Percentiles rank a stretch among this genome's conserved stretches.
phyloP scores from a whole-genome alignment of 2,113 vertebrate species.

The Xiphophorus maculatus region DNA sequence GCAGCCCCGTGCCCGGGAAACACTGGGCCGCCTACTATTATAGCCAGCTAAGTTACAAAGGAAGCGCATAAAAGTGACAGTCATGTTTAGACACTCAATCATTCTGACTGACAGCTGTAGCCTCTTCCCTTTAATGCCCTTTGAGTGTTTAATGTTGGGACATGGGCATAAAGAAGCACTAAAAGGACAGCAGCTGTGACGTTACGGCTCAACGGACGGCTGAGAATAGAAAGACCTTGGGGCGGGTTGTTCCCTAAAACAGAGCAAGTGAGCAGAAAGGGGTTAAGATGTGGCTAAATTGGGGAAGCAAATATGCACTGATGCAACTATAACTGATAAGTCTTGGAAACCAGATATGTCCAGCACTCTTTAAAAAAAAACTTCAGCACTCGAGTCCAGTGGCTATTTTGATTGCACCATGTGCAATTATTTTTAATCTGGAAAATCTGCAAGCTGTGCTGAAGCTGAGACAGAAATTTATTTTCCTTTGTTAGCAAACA shows the following conservation, averaged over 20 bases:
- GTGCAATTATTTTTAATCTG: conserved; percentile 23
- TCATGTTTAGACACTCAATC: conserved; percentile 30
- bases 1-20: conserved; percentile 6
- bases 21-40: conserved; percentile 7
- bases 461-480: not conserved
- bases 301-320: conserved; percentile 20
- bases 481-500: conserved; percentile 14
- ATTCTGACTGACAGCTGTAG: conserved; percentile 72
- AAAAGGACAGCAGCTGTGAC: conserved; percentile 70
- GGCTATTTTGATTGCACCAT: conserved; percentile 6
- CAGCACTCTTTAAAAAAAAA: conserved; percentile 8
- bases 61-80: conserved; percentile 43
- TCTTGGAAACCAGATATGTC: conserved; percentile 28
- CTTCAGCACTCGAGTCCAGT: conserved; percentile 18
- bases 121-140: conserved; percentile 52
- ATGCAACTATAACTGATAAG: conserved; percentile 40
- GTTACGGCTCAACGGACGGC: conserved; percentile 57
- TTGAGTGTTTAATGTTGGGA: conserved; percentile 65
- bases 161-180: conserved; percentile 60
- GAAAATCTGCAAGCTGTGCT: conserved; percentile 31
- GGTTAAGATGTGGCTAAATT: conserved; percentile 23
- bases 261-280: conserved; percentile 19
- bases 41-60: conserved; percentile 43
- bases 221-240: conserved; percentile 58
- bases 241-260: conserved; percentile 29